Conservation (phyloP, 2,113 vertebrate species). For the Scophthalmus maximus region DNA sequence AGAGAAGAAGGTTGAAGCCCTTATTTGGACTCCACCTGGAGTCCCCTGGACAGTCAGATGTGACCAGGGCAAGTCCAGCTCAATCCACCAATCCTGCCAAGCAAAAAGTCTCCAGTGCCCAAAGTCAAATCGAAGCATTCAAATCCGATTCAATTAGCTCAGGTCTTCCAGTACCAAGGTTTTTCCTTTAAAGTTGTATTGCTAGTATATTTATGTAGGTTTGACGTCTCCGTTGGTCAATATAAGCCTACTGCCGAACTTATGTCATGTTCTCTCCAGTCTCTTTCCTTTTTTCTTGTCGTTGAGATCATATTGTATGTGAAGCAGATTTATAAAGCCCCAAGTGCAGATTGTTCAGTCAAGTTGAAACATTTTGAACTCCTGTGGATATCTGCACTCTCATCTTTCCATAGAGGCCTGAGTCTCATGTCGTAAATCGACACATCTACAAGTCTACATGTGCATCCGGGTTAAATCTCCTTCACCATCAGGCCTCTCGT, state of each 20-base stretch:
- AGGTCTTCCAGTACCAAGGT: too few relatives aligned
- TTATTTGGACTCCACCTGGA: conserved; percentile 20
- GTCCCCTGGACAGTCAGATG: too few relatives aligned
- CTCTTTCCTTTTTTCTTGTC: neutral
- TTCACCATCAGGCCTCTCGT: neutral
- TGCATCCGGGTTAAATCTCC: neutral
- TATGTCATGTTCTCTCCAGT: neutral
- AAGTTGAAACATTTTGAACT: neutral
- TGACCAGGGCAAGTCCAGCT: conserved; percentile 5
- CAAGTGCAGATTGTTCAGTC: neutral
- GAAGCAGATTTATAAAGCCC: neutral
- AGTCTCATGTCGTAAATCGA: neutral
- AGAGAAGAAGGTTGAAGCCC: neutral
- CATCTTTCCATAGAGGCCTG: neutral
- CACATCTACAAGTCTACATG: neutral
- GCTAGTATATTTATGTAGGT: too few relatives aligned
- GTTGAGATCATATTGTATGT: neutral
- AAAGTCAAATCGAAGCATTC: neutral
- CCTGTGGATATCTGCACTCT: neutral
- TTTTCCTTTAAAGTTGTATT: too few relatives aligned
- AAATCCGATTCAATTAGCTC: neutral
- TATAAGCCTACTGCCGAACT: too few relatives aligned
- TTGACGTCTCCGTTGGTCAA: too few relatives aligned
- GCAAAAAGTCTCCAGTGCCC: neutral
- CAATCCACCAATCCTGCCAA: neutral